Base-by-base conservation (phyloP, 2,797 vertebrate genomes). In the Alosa sapidissima region DNA sequence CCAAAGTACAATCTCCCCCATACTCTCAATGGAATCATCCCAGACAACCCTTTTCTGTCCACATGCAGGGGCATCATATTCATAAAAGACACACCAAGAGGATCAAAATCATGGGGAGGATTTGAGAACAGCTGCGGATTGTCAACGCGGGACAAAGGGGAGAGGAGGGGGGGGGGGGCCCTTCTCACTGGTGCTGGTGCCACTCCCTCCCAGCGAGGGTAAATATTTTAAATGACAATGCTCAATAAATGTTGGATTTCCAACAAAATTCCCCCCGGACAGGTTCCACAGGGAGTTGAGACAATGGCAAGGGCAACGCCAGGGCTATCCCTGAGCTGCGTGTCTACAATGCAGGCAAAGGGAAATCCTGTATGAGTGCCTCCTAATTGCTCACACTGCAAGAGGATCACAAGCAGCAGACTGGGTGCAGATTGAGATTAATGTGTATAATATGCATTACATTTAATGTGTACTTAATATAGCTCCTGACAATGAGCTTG, bases 91-190 rank as follows among this genome's bases (percentile, higher is more conserved):
- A 86, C 84, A 86, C 89, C 86, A 91, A 91, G 89, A 93, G 91
- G 92, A 92, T 94, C 92, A 94, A 94, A 94, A 94, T 93, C 92
- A 93, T 93, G 93, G 93, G 86, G 88, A 90, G 93, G 91, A 95
- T 95, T 94, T 95, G 93, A 91, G 94, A 95, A 94, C 95, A 95
- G 94, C 95, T 95, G 95, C 95, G 90, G 84, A 0, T 87, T 87
- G 90, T 92, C 91, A 92, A 92, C 91, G 89, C 89, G 86, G 86
- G 81, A 85, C 87, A 86, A 84, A 72, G 68, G 60, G 58, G 72
- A 49, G 90, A 86, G 85, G 81, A 85, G 28, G 28, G 28, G 28
- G 28, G 89, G 90, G 89, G 89, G 89, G 84, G 89, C 88, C 88
- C 24, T 21, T 36, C 72, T 45, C 41, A 28, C 24, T 78, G 72